These are phyloP conservation scores for Dendrophyllia cribrosa DNA, from an alignment of 64 coral and sea anemone genomes.

Conservation along the genomic window DNA sequence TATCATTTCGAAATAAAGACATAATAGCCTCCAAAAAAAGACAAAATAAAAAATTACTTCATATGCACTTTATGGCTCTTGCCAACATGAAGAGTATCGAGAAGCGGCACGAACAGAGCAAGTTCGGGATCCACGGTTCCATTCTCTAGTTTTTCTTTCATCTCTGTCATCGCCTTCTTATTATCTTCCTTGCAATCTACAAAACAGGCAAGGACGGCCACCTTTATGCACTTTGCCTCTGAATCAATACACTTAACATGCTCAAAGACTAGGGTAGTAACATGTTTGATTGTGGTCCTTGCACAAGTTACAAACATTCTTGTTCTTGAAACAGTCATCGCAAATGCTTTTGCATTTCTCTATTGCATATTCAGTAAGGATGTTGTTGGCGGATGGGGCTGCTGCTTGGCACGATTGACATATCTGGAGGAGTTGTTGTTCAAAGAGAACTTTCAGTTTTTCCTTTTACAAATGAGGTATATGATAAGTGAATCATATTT, in stretches of 20 bases:
- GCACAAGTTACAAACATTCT: slow-evolving; percentile 46
- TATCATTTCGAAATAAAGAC: too few relatives aligned
- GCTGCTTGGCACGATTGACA: slow-evolving; percentile 54
- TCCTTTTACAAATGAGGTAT: too few relatives aligned
- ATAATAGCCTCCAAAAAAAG: too few relatives aligned
- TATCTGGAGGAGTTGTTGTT: slow-evolving; percentile 32
- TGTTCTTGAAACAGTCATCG: slow-evolving; percentile 6
- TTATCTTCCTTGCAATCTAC: slow-evolving; percentile 59
- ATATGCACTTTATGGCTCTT: slow-evolving; percentile 71
- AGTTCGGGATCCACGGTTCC: slow-evolving; percentile 23
- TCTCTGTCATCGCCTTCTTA: slow-evolving; percentile 56
- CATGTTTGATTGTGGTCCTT: slow-evolving; percentile 35
- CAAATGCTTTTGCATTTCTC: slow-evolving; percentile 54
- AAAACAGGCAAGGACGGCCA: slow-evolving; percentile 19
- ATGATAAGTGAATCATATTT: too few relatives aligned
- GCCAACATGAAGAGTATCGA: slow-evolving; percentile 56
- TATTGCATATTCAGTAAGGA: slow-evolving; percentile 5
- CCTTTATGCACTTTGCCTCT: slow-evolving; percentile 26
- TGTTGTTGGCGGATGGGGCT: slow-evolving; percentile 9
- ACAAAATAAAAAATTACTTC: too few relatives aligned
- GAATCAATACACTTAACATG: slow-evolving; percentile 14
- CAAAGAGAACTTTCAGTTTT: slow-evolving; percentile 53
- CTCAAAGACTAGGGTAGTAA: slow-evolving; percentile 19
- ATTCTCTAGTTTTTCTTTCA: background rate
- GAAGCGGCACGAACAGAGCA: slow-evolving; percentile 48